Base-by-base conservation (phyloP, 2,113 vertebrate genomes). In the Menidia beryllina region DNA sequence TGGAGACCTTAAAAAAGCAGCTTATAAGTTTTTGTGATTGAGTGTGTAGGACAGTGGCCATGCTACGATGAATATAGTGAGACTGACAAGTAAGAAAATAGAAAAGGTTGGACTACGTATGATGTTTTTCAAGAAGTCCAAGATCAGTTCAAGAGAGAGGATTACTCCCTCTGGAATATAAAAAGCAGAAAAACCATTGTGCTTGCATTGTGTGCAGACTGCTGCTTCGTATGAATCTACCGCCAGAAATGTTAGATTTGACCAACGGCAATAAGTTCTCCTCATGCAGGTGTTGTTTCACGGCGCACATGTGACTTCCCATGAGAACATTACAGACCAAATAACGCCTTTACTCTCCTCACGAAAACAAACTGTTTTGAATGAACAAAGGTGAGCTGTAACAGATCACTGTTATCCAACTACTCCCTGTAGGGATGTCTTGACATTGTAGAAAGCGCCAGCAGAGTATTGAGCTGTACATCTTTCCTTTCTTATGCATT, bases 361-460 rank as follows among this genome's bases (percentile, higher is more conserved):
- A 58, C 45, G 36, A 68, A 70, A 49, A 53, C 53, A 58, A 59
- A 47, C 52, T 0, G 20, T 68, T 52, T 70, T 50, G 47, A 50
- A 43, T 38, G 17, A 36, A 61, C 21, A 61, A 48, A 73, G 69
- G 65, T 68, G 62, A 74, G 45, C 34, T 60, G 81, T 63, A 79
- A 83, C 68, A 65, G 15, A 51, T 67, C 73, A 45, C 64, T 3
- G 10, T 62, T 63, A 65, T 25, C 60, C 60, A 67, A 70, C 53
- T 6, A 5, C 27, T 74, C 66, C 77, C 81, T 66, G 20, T 21
- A 75, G 81, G 49, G 51, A 79, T 48, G 4, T 36, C 57, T 49
- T n/a, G 24, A 52, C 39, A 67, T 36, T 64, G 48, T 38, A 54
- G 53, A 13, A 47, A 49, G 27, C 36, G 50, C 43, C 23, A 20